Conservation (phyloP, 2,888 invertebrate genomes). For the Ptychoptera albimana region DNA sequence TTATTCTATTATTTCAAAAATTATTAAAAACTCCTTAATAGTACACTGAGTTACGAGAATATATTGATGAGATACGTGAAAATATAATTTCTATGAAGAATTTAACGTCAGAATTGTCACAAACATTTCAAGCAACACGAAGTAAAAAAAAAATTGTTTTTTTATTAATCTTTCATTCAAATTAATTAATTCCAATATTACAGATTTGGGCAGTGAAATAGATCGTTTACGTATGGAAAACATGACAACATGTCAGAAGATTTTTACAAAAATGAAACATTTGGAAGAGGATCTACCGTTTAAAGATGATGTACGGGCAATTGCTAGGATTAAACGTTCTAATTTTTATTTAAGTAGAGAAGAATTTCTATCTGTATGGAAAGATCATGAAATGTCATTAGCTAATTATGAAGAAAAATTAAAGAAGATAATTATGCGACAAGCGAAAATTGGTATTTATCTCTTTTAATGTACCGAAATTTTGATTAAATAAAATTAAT, state of each 20-base stretch:
- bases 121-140: too few species aligned
- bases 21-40: background rate
- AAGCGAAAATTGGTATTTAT: slow-evolving; percentile 25
- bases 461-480: slow-evolving; percentile 3
- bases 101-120: too few species aligned
- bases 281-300: slow-evolving; percentile 24
- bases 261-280: slow-evolving; percentile 19
- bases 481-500: too few species aligned
- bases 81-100: slow-evolving; percentile 3
- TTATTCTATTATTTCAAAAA: too few species aligned
- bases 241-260: too few species aligned
- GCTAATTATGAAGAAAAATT: slow-evolving; percentile 26
- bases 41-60: slow-evolving; percentile 2
- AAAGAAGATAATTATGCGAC: slow-evolving; percentile 27
- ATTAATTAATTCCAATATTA: too few species aligned
- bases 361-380: slow-evolving; percentile 27
- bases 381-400: slow-evolving; percentile 25
- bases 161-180: too few species aligned
- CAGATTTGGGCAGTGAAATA: too few species aligned
- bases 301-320: slow-evolving; percentile 23
- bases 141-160: too few species aligned
- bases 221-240: too few species aligned
- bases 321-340: slow-evolving; percentile 28
- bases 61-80: slow-evolving; percentile 1
- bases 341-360: slow-evolving; percentile 28